Conservation (phyloP, 2,797 vertebrate genomes). For the Neosilurus hyrtlii region DNA sequence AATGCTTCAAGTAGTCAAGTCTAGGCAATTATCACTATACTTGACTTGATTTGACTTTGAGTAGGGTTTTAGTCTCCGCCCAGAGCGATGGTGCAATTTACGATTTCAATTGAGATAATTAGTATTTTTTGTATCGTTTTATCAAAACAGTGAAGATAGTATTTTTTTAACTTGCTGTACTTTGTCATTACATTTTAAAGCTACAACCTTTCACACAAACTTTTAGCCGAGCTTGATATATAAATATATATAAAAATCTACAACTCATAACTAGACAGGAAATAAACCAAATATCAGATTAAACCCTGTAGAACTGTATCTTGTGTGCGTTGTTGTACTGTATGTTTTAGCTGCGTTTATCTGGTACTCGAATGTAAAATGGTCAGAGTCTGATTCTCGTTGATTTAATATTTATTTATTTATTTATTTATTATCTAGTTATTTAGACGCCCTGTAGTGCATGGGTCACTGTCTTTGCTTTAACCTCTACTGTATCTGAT, state of each 20-base stretch:
- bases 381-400: constrained; percentile 48
- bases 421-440: constrained; percentile 15
- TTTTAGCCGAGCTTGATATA: neutral
- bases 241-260: neutral
- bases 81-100: constrained; percentile 82
- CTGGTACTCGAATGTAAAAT: constrained; percentile 56
- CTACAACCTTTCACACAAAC: constrained; percentile 35
- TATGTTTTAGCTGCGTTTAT: constrained; percentile 53
- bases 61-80: constrained; percentile 69
- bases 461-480: constrained; percentile 60
- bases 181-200: constrained; percentile 55
- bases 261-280: constrained; percentile 20
- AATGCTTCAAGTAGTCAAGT: constrained; percentile 2
- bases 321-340: constrained; percentile 9
- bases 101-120: constrained; percentile 71
- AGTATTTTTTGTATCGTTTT: constrained; percentile 77
- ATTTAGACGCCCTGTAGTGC: constrained; percentile 57
- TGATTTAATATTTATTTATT: constrained; percentile 48
- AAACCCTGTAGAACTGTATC: neutral
- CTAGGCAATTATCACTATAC: too few relatives aligned
- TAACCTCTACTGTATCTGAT: constrained; percentile 58
- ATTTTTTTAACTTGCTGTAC: constrained; percentile 75
- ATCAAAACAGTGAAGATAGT: constrained; percentile 66
- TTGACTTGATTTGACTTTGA: neutral
- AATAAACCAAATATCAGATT: constrained; percentile 6